Percentiles rank a stretch among this genome's conserved stretches.
Evolutionary conservation across 2,888 invertebrate genomes (phyloP).

Genomic region (Drosophila tanythrix): DNA sequence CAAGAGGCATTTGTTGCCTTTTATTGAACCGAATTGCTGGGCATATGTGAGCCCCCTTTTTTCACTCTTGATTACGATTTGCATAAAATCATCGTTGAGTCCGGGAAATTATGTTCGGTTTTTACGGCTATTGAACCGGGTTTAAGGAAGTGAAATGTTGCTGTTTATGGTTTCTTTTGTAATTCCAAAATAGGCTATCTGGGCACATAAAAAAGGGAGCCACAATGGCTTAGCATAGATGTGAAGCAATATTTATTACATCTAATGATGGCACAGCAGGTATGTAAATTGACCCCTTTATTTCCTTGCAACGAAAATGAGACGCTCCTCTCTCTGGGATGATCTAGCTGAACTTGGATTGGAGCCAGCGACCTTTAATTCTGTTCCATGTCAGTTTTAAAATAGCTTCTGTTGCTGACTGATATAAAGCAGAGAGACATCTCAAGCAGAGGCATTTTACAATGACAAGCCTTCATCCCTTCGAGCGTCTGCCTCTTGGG

Average conservation of each 20-base stretch:
- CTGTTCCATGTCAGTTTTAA: background rate
- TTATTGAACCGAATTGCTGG: constrained; percentile 70
- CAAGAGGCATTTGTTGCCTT: constrained; percentile 70
- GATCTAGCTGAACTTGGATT: background rate
- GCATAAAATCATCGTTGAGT: constrained; percentile 73
- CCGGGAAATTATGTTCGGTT: constrained; percentile 69
- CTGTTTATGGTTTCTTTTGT: constrained; percentile 68
- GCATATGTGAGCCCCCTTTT: constrained; percentile 62
- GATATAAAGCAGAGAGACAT: constrained; percentile 18
- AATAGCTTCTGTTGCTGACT: constrained; percentile 22
- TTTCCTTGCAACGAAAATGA: background rate
- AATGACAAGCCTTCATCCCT: constrained; percentile 10
- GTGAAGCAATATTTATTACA: constrained; percentile 61
- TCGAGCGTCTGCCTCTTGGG: constrained; percentile 36
- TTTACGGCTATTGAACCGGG: constrained; percentile 61
- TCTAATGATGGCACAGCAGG: constrained; percentile 45
- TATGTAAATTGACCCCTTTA: constrained; percentile 31
- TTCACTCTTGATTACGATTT: constrained; percentile 67
- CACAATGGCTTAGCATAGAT: constrained; percentile 27
- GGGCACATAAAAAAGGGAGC: background rate
- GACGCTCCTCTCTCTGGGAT: background rate
- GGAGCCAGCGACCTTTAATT: background rate
- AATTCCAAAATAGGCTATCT: constrained; percentile 30
- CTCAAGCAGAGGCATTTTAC: background rate
- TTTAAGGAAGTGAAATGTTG: constrained; percentile 62